Conservation (phyloP, 2,888 invertebrate genomes). For the Sepioteuthis lessoniana region DNA sequence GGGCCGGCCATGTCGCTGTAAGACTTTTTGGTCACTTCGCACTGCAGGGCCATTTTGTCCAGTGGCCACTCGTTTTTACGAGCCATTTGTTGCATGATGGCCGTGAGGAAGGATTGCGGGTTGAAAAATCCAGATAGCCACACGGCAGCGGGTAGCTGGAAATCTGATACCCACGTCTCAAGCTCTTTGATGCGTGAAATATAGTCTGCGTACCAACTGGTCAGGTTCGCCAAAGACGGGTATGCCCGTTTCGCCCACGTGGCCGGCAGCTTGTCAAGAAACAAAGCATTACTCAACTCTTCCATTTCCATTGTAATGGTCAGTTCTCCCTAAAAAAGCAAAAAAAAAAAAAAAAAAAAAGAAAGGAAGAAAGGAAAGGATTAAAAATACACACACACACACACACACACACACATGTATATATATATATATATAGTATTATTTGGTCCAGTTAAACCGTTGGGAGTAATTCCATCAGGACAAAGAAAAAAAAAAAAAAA, state of each 20-base stretch:
- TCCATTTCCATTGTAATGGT: slow-evolving; percentile 98
- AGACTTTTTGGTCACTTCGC: slow-evolving; percentile 96
- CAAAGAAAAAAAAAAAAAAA: too few relatives aligned
- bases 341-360: slow-evolving; percentile 48
- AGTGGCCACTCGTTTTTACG: slow-evolving; percentile 92
- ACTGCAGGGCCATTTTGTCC: slow-evolving; percentile 96
- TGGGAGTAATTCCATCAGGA: too few relatives aligned
- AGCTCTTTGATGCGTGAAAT: slow-evolving; percentile 83
- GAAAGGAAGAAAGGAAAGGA: too few relatives aligned
- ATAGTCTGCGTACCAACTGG: slow-evolving; percentile 94
- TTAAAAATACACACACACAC: too few relatives aligned
- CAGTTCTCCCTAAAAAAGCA: slow-evolving; percentile 84
- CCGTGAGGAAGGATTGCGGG: slow-evolving; percentile 94
- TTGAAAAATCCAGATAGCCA: slow-evolving; percentile 98
- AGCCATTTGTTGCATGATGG: slow-evolving; percentile 98
- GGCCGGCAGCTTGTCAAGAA: slow-evolving; percentile 89
- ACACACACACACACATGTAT: too few relatives aligned
- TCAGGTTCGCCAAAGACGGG: slow-evolving; percentile 89
- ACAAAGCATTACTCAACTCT: slow-evolving; percentile 91
- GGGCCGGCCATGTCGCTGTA: slow-evolving; percentile 92
- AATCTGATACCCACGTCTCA: slow-evolving; percentile 96
- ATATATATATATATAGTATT: too few relatives aligned
- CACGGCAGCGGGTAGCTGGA: slow-evolving; percentile 87
- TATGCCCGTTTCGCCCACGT: slow-evolving; percentile 92
- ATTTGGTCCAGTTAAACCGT: too few relatives aligned